These are phyloP conservation scores for Agapornis canus DNA, from an alignment of 2,797 vertebrate species.

Conservation along the genomic window DNA sequence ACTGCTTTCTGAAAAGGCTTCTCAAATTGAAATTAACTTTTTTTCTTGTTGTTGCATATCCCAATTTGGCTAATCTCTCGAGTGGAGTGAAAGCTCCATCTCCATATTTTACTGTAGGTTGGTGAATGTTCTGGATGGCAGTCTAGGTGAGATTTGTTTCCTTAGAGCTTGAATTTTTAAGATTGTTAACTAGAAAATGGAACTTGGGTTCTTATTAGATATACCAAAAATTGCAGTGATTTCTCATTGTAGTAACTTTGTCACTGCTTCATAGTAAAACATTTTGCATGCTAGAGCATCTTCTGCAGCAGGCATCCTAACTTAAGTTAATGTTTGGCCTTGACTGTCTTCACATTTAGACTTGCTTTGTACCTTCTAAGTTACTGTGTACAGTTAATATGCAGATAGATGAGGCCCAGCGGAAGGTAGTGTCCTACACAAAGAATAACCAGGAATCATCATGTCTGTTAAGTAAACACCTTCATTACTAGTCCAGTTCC, in stretches of 20 bases:
- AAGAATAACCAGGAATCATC: background rate
- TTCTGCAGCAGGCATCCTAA: background rate
- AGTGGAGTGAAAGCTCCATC: conserved; percentile 2
- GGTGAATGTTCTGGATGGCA: background rate
- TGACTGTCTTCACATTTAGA: background rate
- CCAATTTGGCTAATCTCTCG: conserved; percentile 33
- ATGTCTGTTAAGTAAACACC: background rate
- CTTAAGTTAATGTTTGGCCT: background rate
- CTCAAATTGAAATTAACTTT: conserved; percentile 39
- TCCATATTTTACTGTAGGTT: background rate
- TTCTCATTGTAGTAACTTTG: background rate
- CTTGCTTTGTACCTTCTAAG: background rate
- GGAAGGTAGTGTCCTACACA: background rate
- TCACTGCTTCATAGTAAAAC: background rate
- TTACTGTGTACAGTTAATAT: background rate
- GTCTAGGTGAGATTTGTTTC: conserved; percentile 1
- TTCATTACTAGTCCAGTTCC: background rate
- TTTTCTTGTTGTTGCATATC: conserved; percentile 26
- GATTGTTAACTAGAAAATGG: background rate
- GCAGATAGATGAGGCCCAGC: background rate
- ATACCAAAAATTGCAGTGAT: background rate
- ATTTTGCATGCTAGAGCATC: background rate
- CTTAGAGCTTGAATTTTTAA: background rate
- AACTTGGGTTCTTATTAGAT: background rate
- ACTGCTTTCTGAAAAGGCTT: background rate